Evolutionary conservation across 2,888 invertebrate species (phyloP).

Genomic region (Atherix ibis): DNA sequence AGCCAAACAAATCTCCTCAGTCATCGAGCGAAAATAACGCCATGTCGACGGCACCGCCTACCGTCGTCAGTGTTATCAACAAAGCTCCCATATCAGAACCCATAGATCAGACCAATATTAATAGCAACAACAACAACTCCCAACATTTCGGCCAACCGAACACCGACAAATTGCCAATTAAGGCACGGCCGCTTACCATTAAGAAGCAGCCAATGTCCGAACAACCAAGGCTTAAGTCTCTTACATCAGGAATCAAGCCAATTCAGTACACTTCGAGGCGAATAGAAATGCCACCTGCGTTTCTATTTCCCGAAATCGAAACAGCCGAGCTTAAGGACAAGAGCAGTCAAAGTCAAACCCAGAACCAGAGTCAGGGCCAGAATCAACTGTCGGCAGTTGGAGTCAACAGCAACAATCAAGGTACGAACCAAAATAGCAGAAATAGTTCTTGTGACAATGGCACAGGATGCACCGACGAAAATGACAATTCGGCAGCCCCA

Average conservation of each 20-base stretch:
- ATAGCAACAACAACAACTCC: constrained; percentile 4
- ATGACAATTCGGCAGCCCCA: constrained; percentile 18
- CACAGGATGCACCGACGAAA: constrained; percentile 24
- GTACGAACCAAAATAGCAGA: constrained; percentile 11
- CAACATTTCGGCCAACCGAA: constrained; percentile 20
- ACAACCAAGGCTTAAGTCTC: constrained; percentile 56
- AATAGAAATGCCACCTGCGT: constrained; percentile 71
- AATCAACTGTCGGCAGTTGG: constrained; percentile 11
- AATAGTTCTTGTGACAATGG: constrained; percentile 13
- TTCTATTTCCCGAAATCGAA: constrained; percentile 62
- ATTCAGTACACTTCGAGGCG: constrained; percentile 53
- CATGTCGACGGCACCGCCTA: constrained; percentile 9
- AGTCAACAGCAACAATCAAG: constrained; percentile 14
- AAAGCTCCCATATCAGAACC: constrained; percentile 15
- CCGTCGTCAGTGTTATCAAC: constrained; percentile 18
- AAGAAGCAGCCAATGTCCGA: constrained; percentile 70
- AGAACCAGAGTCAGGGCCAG: constrained; percentile 1
- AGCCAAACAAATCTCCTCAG: constrained; percentile 46
- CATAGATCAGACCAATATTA: constrained; percentile 2
- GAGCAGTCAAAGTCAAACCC: constrained; percentile 11
- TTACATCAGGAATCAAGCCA: constrained; percentile 38
- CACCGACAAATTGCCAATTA: constrained; percentile 42
- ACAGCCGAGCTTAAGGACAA: constrained; percentile 38
- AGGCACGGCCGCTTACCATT: constrained; percentile 69
- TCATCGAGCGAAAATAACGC: constrained; percentile 9